These are phyloP conservation scores for Podarcis siculus DNA, from an alignment of 2,797 vertebrate genomes.

Conservation along the genomic window DNA sequence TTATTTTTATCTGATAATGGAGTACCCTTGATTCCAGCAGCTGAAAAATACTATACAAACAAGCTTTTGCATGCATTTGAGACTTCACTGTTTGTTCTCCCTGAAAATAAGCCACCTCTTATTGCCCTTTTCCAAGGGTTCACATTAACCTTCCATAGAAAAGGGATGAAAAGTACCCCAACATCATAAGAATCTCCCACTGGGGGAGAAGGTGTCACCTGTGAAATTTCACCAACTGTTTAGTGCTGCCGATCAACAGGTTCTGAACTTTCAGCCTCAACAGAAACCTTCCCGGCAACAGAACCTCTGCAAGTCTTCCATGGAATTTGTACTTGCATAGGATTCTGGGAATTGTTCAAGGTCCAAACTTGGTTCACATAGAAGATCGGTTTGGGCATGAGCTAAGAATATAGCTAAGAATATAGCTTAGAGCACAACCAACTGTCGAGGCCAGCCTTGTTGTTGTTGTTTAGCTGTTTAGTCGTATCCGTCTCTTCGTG, in stretches of 20 bases:
- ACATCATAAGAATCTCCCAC: conserved; percentile 16
- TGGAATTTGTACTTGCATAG: neutral
- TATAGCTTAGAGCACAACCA: too few species aligned
- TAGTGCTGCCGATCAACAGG: conserved; percentile 27
- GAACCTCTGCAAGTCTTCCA: neutral
- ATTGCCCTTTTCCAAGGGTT: neutral
- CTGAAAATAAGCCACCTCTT: neutral
- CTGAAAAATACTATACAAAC: conserved; percentile 44
- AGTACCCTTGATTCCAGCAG: conserved; percentile 38
- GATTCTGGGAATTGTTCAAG: neutral
- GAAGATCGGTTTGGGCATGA: neutral
- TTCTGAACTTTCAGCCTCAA: neutral
- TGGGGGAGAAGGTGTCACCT: neutral
- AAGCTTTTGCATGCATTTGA: conserved; percentile 10
- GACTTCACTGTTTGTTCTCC: neutral
- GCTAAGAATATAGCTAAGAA: neutral
- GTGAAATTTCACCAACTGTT: neutral
- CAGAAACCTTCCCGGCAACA: neutral
- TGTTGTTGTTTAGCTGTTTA: too few species aligned
- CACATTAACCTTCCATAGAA: neutral
- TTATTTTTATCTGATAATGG: conserved; percentile 57
- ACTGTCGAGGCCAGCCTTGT: neutral
- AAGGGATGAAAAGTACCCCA: conserved; percentile 23
- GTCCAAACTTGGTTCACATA: neutral
- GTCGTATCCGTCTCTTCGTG: too few species aligned